A percentile compares a stretch with the other conserved stretches of the same genome.
phyloP scores from a whole-genome alignment of 2,888 invertebrate genomes.

The Drosophila recens region DNA sequence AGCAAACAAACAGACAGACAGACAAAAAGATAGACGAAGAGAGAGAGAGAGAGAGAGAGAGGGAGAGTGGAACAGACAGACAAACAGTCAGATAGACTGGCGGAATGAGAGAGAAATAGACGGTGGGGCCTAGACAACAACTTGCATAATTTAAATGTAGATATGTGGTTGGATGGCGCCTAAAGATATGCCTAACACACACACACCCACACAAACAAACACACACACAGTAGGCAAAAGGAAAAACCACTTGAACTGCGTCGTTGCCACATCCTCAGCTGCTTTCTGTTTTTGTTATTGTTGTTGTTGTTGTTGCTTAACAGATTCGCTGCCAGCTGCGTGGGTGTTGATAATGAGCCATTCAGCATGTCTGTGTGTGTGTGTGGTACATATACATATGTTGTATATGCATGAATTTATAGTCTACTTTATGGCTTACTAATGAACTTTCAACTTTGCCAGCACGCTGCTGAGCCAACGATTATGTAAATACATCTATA shows the following conservation, averaged over 20 bases:
- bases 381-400: conserved; percentile 50
- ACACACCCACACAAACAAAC: conserved; percentile 14
- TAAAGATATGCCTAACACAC: conserved; percentile 66
- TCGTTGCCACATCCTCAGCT: conserved; percentile 43
- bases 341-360: conserved; percentile 78
- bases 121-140: conserved; percentile 63
- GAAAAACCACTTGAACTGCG: conserved; percentile 74
- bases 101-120: conserved; percentile 48
- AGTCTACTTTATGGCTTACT: conserved; percentile 80
- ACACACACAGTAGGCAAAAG: conserved; percentile 47
- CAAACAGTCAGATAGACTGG: conserved; percentile 33
- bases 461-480: conserved; percentile 33
- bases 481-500: conserved; percentile 35
- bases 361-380: conserved; percentile 50
- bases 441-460: conserved; percentile 77
- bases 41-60: conserved; percentile 6
- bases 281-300: conserved; percentile 18
- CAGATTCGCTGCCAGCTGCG: conserved; percentile 45
- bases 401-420: conserved; percentile 65
- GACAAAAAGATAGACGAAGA: conserved; percentile 18
- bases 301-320: conserved; percentile 48
- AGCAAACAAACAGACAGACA: conserved; percentile 55
- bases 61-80: conserved; percentile 29
- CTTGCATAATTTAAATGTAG: conserved; percentile 81
- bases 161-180: conserved; percentile 80